Evolutionary conservation across 2,888 invertebrate genomes (phyloP), one percentile per base, ranked within the genome.

Genomic region (Halictus quadricinctus): DNA sequence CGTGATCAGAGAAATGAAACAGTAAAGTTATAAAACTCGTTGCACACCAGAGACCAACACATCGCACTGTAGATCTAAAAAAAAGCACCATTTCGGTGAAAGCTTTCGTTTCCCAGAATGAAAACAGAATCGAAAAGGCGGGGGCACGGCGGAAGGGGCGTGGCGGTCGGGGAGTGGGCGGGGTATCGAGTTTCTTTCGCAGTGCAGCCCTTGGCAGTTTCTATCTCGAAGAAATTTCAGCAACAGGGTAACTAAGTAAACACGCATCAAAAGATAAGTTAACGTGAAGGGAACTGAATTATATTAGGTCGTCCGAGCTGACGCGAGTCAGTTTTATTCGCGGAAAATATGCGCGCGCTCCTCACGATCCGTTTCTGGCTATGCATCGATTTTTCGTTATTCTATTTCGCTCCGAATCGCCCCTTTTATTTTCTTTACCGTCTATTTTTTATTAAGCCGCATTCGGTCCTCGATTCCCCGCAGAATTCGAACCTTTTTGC

Each of bases 1-100:
- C 4, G 48, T 50, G 73, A 58, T 73, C 60, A 58, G 46, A 60
- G 25, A 72, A 82, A 80, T 80, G 82, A 50, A 82, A 80, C 64
- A 43, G 41, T n/a, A n/a, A 74, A 80, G 79, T 74, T 70, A 58
- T 48, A 73, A 69, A 74, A 81, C 48, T 43, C 50, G 50, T 15
- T 18, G 18, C 2, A 54, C 50, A 3, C 10, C n/a, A 3, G 10
- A 54, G 21, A 21, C 25, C 25, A 36, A 66, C 58, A 70, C 36
- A 60, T 74, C 48, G 43, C 13, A 13, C 21, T 7, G 15, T 69
- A 72, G 54, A 54, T 81, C 74, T 79, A 46, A 15, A 15, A 81
- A 79, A 82, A 48, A 36, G 21, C 48, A 41, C 48, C 58, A 79
- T 74, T 80, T 66, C 72, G 58, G 29, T 74, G 74, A 79, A 74